These are phyloP conservation scores for Chrysocyon brachyurus DNA, from an alignment of 2,797 vertebrate species.

Conservation along the genomic window DNA sequence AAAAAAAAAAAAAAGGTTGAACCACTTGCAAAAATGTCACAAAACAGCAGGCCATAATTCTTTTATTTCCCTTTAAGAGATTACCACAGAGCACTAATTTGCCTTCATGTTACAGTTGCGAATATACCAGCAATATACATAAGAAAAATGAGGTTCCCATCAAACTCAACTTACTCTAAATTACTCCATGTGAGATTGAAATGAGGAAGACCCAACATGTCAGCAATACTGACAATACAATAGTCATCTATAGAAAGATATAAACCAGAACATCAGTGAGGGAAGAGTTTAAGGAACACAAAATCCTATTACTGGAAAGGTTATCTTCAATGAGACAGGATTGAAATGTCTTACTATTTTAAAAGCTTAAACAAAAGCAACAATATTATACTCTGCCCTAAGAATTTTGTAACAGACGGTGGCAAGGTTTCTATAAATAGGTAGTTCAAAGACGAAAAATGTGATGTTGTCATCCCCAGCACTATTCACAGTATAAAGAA, in stretches of 20 bases:
- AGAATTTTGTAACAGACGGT: constrained; percentile 68
- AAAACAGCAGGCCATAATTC: not conserved
- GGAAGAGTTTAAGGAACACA: constrained; percentile 46
- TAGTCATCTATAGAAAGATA: constrained; percentile 3
- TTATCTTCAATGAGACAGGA: constrained; percentile 56
- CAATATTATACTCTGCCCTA: constrained; percentile 35
- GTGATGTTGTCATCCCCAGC: not conserved
- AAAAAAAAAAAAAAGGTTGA: not conserved
- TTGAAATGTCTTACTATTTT: constrained; percentile 55
- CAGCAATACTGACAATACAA: not conserved
- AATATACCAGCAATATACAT: not conserved
- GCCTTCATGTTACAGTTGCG: constrained; percentile 12
- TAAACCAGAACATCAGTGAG: not conserved
- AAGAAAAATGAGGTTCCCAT: constrained; percentile 49
- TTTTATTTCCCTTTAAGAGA: constrained; percentile 55
- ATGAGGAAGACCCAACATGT: constrained; percentile 13
- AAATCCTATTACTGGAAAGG: constrained; percentile 54
- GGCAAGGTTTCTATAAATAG: constrained; percentile 12
- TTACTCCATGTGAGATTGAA: constrained; percentile 39
- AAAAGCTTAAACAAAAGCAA: constrained; percentile 72
- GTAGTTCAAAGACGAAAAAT: constrained; percentile 62
- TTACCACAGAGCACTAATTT: not conserved
- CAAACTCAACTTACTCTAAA: constrained; percentile 49
- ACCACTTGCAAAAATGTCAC: constrained; percentile 42
- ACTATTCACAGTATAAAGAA: not conserved